Conservation (phyloP, 2,113 vertebrate species). For the Riparia riparia region DNA sequence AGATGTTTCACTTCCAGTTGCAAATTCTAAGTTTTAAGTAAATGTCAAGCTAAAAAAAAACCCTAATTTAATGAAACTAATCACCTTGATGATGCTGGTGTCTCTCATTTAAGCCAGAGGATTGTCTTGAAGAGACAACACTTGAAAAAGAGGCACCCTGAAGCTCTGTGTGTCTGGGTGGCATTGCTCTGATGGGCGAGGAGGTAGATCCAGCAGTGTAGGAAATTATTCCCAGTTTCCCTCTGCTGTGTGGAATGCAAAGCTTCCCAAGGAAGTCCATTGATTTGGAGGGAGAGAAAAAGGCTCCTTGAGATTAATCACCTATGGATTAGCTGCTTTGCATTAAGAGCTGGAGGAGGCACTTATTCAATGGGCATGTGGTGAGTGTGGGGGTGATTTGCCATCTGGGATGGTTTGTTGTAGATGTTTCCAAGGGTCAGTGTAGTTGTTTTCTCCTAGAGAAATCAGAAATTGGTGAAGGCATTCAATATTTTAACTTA, state of each 20-base stretch:
- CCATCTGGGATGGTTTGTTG: neutral
- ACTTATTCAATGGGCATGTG: neutral
- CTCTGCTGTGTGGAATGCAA: neutral
- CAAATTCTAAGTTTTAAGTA: neutral
- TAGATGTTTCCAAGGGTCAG: neutral
- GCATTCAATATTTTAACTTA: neutral
- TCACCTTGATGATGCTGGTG: neutral
- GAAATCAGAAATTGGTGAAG: neutral
- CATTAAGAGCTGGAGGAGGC: neutral
- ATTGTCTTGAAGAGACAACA: neutral
- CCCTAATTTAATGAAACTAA: neutral
- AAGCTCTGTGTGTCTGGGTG: fast-evolving
- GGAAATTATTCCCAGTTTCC: neutral
- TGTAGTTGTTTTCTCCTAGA: neutral
- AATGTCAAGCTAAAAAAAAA: neutral
- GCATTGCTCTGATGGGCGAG: neutral
- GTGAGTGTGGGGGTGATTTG: neutral
- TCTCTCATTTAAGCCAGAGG: neutral
- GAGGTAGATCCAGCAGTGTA: neutral
- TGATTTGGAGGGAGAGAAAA: neutral
- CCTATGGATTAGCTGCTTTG: neutral
- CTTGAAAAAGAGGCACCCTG: neutral
- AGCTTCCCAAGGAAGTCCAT: neutral
- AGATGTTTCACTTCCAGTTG: neutral
- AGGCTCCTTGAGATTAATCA: neutral